Evolutionary conservation across 2,797 vertebrate genomes (phyloP).

Genomic region (Scolopax bukidnonensis): DNA sequence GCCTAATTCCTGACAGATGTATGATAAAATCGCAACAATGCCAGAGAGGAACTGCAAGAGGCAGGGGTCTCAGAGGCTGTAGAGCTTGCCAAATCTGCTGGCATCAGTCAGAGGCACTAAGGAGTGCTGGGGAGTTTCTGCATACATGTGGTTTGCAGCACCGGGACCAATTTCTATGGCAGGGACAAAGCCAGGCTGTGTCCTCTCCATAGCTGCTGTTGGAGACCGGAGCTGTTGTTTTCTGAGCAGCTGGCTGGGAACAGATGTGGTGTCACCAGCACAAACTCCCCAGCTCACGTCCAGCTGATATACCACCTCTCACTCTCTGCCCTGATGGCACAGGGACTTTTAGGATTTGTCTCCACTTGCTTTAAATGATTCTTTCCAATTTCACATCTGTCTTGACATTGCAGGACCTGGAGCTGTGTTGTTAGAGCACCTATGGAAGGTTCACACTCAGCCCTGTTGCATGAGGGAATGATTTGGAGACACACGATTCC

Average conservation of each 20-base stretch:
- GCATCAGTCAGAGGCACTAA: background rate
- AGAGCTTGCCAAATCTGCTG: background rate
- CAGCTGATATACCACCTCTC: fast-evolving
- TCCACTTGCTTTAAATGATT: background rate
- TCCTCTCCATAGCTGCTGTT: fast-evolving
- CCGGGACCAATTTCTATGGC: fast-evolving
- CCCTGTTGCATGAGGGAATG: background rate
- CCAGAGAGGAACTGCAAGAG: background rate
- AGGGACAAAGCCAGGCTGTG: background rate
- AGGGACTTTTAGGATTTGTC: fast-evolving
- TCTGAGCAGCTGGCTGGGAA: background rate
- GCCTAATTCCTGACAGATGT: background rate
- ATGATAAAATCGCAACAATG: fast-evolving
- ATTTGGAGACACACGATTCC: fast-evolving
- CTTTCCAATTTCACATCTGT: background rate
- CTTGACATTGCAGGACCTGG: background rate
- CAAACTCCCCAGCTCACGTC: background rate
- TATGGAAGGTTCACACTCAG: background rate
- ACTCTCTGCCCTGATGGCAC: fast-evolving
- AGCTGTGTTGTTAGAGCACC: background rate
- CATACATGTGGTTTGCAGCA: fast-evolving
- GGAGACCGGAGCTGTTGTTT: background rate
- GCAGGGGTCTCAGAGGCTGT: fast-evolving
- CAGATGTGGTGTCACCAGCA: background rate
- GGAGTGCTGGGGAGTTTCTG: background rate